phyloP scores from a whole-genome alignment of 2,888 invertebrate genomes.

The Aelia acuminata region DNA sequence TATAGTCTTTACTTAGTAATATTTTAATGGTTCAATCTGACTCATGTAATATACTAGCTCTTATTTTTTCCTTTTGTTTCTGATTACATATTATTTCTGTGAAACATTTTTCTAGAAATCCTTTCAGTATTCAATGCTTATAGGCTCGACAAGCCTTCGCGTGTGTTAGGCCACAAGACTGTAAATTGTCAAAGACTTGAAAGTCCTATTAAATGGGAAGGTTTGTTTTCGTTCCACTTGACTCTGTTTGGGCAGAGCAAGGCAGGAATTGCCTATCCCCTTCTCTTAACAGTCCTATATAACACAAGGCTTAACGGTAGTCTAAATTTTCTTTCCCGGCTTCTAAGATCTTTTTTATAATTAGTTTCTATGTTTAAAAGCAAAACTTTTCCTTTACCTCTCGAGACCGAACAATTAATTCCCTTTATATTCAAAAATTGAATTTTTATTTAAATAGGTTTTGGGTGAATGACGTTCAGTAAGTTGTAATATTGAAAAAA shows the following conservation, averaged over 20 bases:
- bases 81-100: neutral
- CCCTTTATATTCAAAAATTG: too few species aligned
- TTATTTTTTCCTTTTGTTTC: too few species aligned
- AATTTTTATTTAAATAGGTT: too few species aligned
- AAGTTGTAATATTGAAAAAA: too few species aligned
- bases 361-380: too few species aligned
- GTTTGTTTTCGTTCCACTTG: conserved; percentile 6
- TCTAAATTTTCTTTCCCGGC: neutral
- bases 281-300: neutral
- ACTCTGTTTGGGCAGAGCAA: conserved; percentile 15
- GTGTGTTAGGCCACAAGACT: neutral
- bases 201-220: conserved; percentile 20
- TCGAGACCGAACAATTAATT: too few species aligned
- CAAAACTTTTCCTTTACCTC: too few species aligned
- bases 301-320: neutral
- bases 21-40: too few species aligned
- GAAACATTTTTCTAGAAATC: neutral
- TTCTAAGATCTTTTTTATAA: neutral
- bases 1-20: neutral
- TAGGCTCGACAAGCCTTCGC: neutral
- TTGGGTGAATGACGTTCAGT: too few species aligned
- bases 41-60: too few species aligned
- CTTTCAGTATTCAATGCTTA: neutral
- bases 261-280: neutral
- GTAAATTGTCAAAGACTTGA: neutral